Percentiles rank a stretch among this genome's conserved stretches.
These are phyloP conservation scores for Thymallus thymallus DNA, from an alignment of 2,113 vertebrate species.

Conservation along the genomic window DNA sequence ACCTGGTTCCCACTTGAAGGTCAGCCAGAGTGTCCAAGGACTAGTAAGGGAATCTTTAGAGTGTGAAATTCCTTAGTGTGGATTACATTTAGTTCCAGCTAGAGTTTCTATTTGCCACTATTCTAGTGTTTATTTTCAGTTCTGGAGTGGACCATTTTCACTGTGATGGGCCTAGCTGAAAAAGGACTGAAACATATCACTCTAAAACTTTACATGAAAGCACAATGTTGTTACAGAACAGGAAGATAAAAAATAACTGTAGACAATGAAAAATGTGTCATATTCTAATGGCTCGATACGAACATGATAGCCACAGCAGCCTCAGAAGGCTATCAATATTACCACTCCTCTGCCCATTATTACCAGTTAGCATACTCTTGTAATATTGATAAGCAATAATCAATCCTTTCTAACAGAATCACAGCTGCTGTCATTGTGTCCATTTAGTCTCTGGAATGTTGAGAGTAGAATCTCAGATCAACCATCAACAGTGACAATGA, in stretches of 20 bases:
- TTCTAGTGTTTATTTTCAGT: too few relatives aligned
- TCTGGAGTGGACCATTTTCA: not conserved
- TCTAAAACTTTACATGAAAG: not conserved
- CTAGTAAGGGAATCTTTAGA: not conserved
- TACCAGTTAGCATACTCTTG: not conserved
- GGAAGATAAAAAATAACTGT: not conserved
- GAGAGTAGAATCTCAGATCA: not conserved
- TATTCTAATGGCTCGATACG: not conserved
- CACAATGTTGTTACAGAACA: not conserved
- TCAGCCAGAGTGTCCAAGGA: not conserved
- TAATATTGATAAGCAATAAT: not conserved
- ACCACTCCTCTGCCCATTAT: not conserved
- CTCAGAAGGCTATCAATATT: not conserved
- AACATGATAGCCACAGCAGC: not conserved
- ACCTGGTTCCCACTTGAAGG: not conserved
- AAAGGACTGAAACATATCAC: too few relatives aligned
- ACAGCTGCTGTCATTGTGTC: not conserved
- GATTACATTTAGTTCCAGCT: not conserved
- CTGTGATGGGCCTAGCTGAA: too few relatives aligned
- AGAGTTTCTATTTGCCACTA: not conserved
- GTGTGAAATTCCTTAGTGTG: constrained; percentile 1
- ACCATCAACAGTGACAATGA: not conserved
- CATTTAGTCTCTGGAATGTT: not conserved
- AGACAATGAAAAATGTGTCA: not conserved
- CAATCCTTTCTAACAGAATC: not conserved